Base-by-base conservation (phyloP, 1,140 invertebrate species). In the Drosophila santomea region DNA sequence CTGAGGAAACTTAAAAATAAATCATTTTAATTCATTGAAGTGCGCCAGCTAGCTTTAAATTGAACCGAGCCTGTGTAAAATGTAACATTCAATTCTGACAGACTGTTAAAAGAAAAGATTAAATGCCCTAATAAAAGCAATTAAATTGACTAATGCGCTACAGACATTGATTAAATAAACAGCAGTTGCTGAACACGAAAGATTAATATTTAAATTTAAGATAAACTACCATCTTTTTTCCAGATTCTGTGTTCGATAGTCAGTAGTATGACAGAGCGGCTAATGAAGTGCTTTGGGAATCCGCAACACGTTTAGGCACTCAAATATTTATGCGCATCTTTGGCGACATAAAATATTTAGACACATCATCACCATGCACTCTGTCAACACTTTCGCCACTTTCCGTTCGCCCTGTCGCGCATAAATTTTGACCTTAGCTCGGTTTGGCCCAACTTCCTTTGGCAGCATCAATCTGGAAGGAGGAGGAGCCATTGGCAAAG, bases 281-380 rank as follows among this genome's bases (percentile, higher is more conserved):
- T 62, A 60, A 48, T 57, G 62, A 64, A 41, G 48, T 44, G 41
- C 56, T n/a, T n/a, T 36, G 43, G 54, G 17, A 58, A 17, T 45
- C 54, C 73, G 28, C 67, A 80, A 89, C 84, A 89, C 74, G 84
- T 80, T 83, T 89, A 80, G 61, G 57, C 84, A 89, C 84, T 89
- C 74, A 80, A 80, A 89, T 89, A 73, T 80, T 89, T 89, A 80
- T 74, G 73, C 59, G 55, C 41, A 47, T 56, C 57, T 66, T 74
- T 81, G 63, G 51, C 43, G 51, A 20, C 52, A 78, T 89, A 80
- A 89, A 89, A 89, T 84, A 89, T 88, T 88, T 78, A 89, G 80
- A 71, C 61, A 75, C 73, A 77, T 84, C 77, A 74, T 89, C 73
- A 52, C 76, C 74, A 67, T 74, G 83, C 84, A 86, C 66, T 83